These are phyloP conservation scores for Zaprionus lachaisei DNA, from an alignment of 1,140 invertebrate genomes.

Conservation along the genomic window DNA sequence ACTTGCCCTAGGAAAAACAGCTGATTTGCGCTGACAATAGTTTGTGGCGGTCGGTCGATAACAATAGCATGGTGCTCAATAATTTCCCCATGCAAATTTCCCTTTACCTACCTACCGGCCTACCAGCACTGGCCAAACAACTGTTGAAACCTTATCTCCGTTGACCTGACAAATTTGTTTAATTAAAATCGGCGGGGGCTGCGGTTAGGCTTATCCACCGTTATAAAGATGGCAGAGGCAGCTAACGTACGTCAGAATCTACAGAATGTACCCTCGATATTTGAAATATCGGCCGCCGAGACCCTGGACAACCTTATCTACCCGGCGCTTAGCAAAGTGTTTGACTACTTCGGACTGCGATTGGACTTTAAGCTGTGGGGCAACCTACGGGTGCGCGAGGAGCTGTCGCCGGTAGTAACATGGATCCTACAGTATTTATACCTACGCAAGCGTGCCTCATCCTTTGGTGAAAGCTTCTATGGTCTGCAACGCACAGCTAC, in stretches of 20 bases:
- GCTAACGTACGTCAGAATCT: slow-evolving; percentile 80
- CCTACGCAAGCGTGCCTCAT: slow-evolving; percentile 71
- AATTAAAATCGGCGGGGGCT: not conserved
- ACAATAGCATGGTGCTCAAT: not conserved
- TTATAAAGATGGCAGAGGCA: slow-evolving; percentile 61
- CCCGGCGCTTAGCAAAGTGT: slow-evolving; percentile 79
- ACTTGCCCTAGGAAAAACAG: slow-evolving; percentile 21
- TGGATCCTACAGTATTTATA: slow-evolving; percentile 78
- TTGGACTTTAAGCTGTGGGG: slow-evolving; percentile 81
- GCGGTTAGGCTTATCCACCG: not conserved
- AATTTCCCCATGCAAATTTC: too few species aligned
- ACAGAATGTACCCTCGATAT: slow-evolving; percentile 79
- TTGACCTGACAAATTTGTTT: not conserved
- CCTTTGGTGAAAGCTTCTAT: slow-evolving; percentile 81
- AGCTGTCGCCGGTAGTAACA: slow-evolving; percentile 71
- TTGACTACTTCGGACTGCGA: slow-evolving; percentile 73
- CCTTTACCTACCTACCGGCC: not conserved
- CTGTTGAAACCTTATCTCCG: slow-evolving; percentile 27
- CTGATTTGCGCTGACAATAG: slow-evolving; percentile 7
- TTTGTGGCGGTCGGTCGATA: slow-evolving; percentile 8
- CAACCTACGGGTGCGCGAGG: slow-evolving; percentile 59
- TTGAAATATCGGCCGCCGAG: slow-evolving; percentile 80
- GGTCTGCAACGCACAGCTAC: slow-evolving; percentile 72
- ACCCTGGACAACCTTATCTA: slow-evolving; percentile 80
- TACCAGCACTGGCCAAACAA: slow-evolving; percentile 17